A percentile compares a stretch with the other conserved stretches of the same genome.
Conservation (phyloP, 2,797 vertebrate species). For the Hippocampus kuda region DNA sequence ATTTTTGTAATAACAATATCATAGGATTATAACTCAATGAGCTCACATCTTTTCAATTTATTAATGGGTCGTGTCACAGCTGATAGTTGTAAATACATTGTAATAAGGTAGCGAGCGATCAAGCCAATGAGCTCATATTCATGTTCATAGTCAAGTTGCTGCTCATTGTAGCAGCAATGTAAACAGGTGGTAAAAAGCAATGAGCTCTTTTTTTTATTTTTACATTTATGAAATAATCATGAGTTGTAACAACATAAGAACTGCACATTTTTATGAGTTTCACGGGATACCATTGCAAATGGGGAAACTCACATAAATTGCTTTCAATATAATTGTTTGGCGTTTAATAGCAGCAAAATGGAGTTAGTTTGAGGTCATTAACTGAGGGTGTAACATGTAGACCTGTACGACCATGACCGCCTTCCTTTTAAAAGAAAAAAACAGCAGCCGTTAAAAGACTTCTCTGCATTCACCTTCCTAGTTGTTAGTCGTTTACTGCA, state of each 20-base stretch:
- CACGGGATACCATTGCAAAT: constrained; percentile 38
- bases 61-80: too few relatives aligned
- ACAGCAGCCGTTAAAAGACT: background rate
- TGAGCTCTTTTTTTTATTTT: too few relatives aligned
- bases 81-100: too few relatives aligned
- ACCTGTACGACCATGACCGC: constrained; percentile 77
- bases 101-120: too few relatives aligned
- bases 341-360: constrained; percentile 64
- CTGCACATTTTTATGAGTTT: background rate
- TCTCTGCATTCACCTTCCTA: constrained; percentile 61
- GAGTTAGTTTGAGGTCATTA: constrained; percentile 48
- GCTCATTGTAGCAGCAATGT: too few relatives aligned
- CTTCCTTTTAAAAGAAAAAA: constrained; percentile 51
- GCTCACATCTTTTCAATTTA: too few relatives aligned
- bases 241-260: background rate
- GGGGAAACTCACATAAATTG: constrained; percentile 58
- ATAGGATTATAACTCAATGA: too few relatives aligned
- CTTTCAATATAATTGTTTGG: constrained; percentile 61
- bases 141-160: too few relatives aligned
- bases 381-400: constrained; percentile 49
- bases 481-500: constrained; percentile 17
- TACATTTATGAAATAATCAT: background rate
- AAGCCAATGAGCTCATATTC: too few relatives aligned
- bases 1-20: too few relatives aligned
- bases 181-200: too few relatives aligned